phyloP scores from a whole-genome alignment of 2,113 vertebrate species.

The Coreoperca whiteheadi region DNA sequence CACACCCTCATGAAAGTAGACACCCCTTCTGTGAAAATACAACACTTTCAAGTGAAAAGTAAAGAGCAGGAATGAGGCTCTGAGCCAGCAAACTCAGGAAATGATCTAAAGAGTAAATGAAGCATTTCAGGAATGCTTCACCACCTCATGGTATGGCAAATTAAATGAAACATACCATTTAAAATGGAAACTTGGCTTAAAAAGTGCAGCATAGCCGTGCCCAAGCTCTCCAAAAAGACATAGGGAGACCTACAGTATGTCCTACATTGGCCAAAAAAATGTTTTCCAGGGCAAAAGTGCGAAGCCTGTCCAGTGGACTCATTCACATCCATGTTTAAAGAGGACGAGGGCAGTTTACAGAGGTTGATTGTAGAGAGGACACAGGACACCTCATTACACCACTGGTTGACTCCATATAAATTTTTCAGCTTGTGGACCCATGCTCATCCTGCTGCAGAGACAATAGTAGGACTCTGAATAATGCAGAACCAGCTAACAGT shows the following conservation, averaged over 20 bases:
- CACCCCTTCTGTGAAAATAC: conserved; percentile 70
- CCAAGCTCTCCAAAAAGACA: conserved; percentile 18
- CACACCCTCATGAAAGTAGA: conserved; percentile 74
- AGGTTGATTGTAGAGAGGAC: conserved; percentile 32
- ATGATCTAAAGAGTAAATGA: conserved; percentile 76
- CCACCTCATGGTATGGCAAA: conserved; percentile 63
- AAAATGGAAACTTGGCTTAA: conserved; percentile 54
- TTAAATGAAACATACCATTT: conserved; percentile 70
- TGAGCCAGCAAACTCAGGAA: conserved; percentile 58
- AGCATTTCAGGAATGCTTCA: conserved; percentile 76
- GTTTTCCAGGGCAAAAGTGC: conserved; percentile 43
- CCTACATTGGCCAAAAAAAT: conserved; percentile 7
- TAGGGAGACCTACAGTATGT: neutral
- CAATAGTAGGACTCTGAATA: conserved; percentile 73
- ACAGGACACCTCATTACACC: conserved; percentile 78
- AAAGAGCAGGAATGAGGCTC: conserved; percentile 47
- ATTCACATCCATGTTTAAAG: conserved; percentile 11
- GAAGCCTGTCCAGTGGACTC: conserved; percentile 25
- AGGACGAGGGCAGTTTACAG: conserved; percentile 29
- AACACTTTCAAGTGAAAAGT: conserved; percentile 71
- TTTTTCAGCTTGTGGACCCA: conserved; percentile 70
- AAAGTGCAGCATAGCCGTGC: conserved; percentile 11
- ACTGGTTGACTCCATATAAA: conserved; percentile 65
- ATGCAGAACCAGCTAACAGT: conserved; percentile 68
- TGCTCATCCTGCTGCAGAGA: conserved; percentile 49